These are phyloP conservation scores for Stichopus chloronotus DNA, from an alignment of 35 echinoderm and acorn worm species.

Conservation along the genomic window DNA sequence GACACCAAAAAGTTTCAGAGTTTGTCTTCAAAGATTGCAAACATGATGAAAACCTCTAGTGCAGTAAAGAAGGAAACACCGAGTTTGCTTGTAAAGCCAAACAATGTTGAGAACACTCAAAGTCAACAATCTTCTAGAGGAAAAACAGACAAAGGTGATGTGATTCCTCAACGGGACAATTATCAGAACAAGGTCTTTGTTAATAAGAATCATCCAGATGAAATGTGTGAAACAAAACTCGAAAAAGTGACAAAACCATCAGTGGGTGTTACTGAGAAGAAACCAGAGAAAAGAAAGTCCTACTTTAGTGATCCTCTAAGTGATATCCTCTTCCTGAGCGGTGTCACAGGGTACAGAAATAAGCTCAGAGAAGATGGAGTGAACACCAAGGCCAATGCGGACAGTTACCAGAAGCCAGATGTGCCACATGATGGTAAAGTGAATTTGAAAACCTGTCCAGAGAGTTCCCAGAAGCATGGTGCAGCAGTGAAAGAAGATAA, in stretches of 20 bases:
- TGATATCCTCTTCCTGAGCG: constrained; percentile 28
- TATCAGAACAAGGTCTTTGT: neutral
- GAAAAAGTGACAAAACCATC: no score
- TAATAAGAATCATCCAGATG: neutral
- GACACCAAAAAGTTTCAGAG: neutral
- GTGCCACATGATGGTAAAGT: neutral
- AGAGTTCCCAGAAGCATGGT: neutral
- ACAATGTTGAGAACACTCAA: neutral
- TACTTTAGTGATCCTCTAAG: constrained; percentile 10
- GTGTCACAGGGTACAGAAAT: neutral
- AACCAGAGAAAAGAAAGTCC: constrained; percentile 14
- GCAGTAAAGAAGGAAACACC: neutral
- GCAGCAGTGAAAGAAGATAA: neutral
- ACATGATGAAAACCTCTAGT: neutral
- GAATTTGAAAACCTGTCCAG: neutral
- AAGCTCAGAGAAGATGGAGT: neutral
- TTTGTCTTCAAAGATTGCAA: constrained; percentile 22
- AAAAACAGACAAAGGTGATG: no score
- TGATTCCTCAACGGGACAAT: no score
- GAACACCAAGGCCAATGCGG: neutral
- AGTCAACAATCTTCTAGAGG: neutral
- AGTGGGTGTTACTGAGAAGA: neutral
- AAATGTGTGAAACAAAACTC: neutral
- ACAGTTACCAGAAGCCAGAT: neutral
- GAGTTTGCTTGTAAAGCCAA: neutral